phyloP scores from a whole-genome alignment of 2,888 invertebrate species.

The Leptinotarsa peninsularis region DNA sequence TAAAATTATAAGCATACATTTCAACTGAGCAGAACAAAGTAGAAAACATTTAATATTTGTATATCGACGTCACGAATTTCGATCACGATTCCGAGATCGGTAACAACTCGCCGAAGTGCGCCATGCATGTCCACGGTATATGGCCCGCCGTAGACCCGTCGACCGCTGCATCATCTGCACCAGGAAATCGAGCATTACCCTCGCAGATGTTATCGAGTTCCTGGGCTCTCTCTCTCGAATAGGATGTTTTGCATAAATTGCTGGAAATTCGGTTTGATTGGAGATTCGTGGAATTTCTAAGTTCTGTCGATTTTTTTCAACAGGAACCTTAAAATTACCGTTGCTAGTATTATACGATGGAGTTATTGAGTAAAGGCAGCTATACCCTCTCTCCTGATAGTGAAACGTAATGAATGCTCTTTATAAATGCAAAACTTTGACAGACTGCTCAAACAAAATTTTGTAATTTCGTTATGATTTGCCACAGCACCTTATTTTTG shows the following conservation, averaged over 20 bases:
- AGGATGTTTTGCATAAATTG: constrained; percentile 26
- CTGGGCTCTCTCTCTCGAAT: constrained; percentile 14
- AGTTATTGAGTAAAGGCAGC: too few species aligned
- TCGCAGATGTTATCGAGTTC: constrained; percentile 28
- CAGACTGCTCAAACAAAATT: too few species aligned
- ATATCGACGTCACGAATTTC: constrained; percentile 64
- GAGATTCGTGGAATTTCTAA: not conserved
- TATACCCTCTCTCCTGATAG: too few species aligned
- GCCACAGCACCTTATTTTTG: too few species aligned
- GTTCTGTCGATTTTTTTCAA: not conserved
- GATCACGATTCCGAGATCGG: constrained; percentile 56
- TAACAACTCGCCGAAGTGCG: constrained; percentile 30
- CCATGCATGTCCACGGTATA: not conserved
- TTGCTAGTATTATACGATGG: too few species aligned
- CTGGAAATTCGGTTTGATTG: constrained; percentile 12
- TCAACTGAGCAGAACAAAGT: constrained; percentile 62
- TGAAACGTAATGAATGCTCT: too few species aligned
- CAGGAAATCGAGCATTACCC: constrained; percentile 30
- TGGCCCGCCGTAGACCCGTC: not conserved
- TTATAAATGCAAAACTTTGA: too few species aligned
- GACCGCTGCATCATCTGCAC: constrained; percentile 28
- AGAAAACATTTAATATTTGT: constrained; percentile 66
- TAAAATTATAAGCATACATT: constrained; percentile 65
- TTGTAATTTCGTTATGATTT: too few species aligned
- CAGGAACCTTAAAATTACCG: not conserved